Evolutionary conservation across 1,140 invertebrate genomes (phyloP).

Genomic region (Drosophila grimshawi): DNA sequence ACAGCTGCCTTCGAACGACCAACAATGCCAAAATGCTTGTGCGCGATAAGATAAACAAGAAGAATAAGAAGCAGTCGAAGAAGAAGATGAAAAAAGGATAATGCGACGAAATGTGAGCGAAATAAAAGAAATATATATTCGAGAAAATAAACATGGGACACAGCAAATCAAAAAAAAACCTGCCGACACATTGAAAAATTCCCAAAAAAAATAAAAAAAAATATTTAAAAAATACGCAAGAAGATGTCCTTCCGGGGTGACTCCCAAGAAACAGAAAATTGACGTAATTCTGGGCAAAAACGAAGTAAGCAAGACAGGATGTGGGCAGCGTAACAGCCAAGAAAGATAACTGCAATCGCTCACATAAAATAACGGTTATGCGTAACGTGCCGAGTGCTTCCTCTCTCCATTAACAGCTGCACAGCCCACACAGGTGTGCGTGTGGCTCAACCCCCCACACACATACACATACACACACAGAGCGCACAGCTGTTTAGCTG

Average conservation of each 20-base stretch:
- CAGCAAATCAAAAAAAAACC: constrained; percentile 12
- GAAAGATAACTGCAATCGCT: constrained; percentile 58
- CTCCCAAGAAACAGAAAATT: constrained; percentile 7
- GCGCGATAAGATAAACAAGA: constrained; percentile 42
- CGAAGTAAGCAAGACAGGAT: constrained; percentile 4
- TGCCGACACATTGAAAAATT: constrained; percentile 3
- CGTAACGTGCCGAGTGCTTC: constrained; percentile 38
- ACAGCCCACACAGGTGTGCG: constrained; percentile 27
- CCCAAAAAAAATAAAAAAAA: constrained; percentile 8
- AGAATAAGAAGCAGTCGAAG: not conserved
- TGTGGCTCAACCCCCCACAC: not conserved
- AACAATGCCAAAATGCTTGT: constrained; percentile 50
- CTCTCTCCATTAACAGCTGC: constrained; percentile 41
- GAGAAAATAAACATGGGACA: constrained; percentile 18
- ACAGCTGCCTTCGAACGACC: constrained; percentile 17
- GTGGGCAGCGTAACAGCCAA: not conserved
- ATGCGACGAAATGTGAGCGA: constrained; percentile 14
- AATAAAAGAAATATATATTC: constrained; percentile 18
- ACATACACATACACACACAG: not conserved
- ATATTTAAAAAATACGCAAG: constrained; percentile 5
- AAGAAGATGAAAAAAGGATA: constrained; percentile 26
- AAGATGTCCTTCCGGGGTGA: constrained; percentile 17
- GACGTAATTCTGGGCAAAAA: constrained; percentile 19
- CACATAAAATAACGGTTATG: constrained; percentile 47
- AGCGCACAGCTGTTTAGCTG: constrained; percentile 53